Conservation (phyloP, 2,113 vertebrate genomes). For the Agelaius phoeniceus region DNA sequence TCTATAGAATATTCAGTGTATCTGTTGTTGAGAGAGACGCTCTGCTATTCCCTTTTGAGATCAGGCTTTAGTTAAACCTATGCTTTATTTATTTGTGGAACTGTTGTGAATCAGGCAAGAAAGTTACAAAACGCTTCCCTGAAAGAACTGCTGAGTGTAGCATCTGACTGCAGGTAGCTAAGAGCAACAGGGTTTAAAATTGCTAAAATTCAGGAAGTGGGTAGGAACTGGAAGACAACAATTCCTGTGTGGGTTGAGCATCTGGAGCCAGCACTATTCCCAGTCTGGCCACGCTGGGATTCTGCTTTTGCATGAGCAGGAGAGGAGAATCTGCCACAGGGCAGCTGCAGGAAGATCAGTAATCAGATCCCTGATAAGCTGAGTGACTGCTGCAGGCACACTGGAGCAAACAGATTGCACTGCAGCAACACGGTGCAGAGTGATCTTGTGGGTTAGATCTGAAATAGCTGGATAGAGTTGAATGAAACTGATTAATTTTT, state of each 20-base stretch:
- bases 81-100: not conserved
- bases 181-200: not conserved
- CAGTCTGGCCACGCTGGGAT: rapidly evolving
- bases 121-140: not conserved
- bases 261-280: not conserved
- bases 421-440: not conserved
- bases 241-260: not conserved
- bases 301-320: not conserved
- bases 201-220: not conserved
- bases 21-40: not conserved
- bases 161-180: not conserved
- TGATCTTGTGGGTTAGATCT: not conserved
- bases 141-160: not conserved
- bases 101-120: not conserved
- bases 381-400: not conserved
- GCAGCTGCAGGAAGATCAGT: not conserved
- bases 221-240: not conserved
- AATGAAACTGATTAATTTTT: not conserved
- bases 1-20: not conserved
- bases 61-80: not conserved
- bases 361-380: not conserved
- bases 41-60: not conserved
- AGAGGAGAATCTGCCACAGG: not conserved
- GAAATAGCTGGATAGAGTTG: not conserved
- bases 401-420: not conserved